Conservation (phyloP, 2,888 invertebrate genomes). For the Tipula vernalis region DNA sequence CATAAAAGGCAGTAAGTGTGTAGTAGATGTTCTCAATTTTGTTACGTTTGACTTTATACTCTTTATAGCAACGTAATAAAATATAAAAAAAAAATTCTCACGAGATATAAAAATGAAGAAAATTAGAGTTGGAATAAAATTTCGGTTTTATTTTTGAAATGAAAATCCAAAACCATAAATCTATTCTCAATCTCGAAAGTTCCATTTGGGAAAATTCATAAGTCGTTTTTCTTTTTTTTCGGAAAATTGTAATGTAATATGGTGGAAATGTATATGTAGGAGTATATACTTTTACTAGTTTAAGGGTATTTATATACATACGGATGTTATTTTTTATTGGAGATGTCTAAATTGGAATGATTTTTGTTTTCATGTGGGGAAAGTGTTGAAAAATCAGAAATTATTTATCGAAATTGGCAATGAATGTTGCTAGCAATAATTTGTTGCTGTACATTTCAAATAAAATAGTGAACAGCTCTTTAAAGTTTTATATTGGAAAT, state of each 20-base stretch:
- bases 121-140: background rate
- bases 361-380: background rate
- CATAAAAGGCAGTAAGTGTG: background rate
- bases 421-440: background rate
- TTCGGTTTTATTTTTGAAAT: background rate
- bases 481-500: no score
- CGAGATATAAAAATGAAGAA: slow-evolving; percentile 6
- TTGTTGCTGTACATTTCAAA: background rate
- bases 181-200: slow-evolving; percentile 7
- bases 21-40: background rate
- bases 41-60: background rate
- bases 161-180: slow-evolving; percentile 10
- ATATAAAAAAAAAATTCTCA: background rate
- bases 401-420: background rate
- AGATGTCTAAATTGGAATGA: background rate
- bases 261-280: background rate
- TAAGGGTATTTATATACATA: background rate
- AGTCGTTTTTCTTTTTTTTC: background rate
- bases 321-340: background rate
- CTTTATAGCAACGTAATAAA: background rate
- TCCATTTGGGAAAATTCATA: slow-evolving; percentile 10
- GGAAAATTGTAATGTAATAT: background rate
- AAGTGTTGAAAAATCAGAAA: background rate
- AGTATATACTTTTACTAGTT: background rate
- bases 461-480: no score